Conservation (phyloP, 1,140 invertebrate genomes). For the Dinothrombium tinctorium region DNA sequence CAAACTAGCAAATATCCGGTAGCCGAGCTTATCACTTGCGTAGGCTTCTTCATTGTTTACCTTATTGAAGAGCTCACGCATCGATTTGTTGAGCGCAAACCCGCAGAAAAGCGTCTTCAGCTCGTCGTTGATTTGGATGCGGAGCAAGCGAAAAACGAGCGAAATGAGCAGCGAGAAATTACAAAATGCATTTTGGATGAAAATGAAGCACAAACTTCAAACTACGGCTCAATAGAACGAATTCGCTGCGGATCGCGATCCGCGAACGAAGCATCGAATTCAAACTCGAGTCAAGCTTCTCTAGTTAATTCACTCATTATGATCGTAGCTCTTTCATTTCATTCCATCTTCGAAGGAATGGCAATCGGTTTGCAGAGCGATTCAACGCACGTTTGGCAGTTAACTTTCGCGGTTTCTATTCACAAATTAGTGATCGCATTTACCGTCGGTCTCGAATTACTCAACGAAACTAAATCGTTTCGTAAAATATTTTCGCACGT, state of each 20-base stretch:
- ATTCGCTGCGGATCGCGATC: not conserved
- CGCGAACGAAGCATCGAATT: not conserved
- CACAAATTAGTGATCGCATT: slow-evolving; percentile 24
- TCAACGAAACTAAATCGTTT: not conserved
- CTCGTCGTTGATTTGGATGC: not conserved
- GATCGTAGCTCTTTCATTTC: slow-evolving; percentile 46
- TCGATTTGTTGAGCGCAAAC: not conserved
- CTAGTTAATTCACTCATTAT: slow-evolving; percentile 8
- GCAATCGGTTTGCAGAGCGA: slow-evolving; percentile 45
- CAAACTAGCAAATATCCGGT: slow-evolving; percentile 36
- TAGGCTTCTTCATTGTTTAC: slow-evolving; percentile 65
- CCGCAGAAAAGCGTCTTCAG: not conserved
- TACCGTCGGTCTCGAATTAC: not conserved
- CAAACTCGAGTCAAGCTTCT: not conserved
- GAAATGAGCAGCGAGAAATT: not conserved
- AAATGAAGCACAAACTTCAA: not conserved
- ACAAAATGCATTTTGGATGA: not conserved
- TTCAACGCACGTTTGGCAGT: slow-evolving; percentile 38
- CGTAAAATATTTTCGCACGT: not conserved
- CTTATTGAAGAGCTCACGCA: slow-evolving; percentile 40
- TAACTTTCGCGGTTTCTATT: slow-evolving; percentile 56
- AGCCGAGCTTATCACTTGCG: slow-evolving; percentile 39
- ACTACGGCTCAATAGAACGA: not conserved
- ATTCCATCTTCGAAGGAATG: slow-evolving; percentile 71
- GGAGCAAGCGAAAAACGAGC: not conserved